Evolutionary conservation across 1,140 invertebrate genomes (phyloP).

Genomic region (Ceratosolen fusciceps): DNA sequence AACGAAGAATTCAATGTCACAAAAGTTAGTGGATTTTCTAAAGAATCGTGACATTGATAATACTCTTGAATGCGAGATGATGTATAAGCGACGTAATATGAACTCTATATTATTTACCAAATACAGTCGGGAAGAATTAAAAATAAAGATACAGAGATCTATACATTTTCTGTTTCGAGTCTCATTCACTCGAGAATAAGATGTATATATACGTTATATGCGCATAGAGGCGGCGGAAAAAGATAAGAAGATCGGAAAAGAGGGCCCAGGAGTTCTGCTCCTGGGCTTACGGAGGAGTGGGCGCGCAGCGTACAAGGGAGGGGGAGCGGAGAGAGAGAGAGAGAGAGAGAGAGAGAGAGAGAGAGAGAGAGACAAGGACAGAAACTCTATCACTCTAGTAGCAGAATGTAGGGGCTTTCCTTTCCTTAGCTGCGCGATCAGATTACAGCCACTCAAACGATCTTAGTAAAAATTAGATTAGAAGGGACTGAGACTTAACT

Average conservation of each 20-base stretch:
- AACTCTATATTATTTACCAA: slow-evolving; percentile 35
- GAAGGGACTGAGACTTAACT: slow-evolving; percentile 20
- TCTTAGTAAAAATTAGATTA: slow-evolving; percentile 46
- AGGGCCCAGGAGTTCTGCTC: neutral
- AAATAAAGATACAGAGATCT: slow-evolving; percentile 14
- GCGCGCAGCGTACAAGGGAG: too few relatives aligned
- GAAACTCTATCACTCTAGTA: neutral
- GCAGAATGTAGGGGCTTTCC: neutral
- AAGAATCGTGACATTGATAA: slow-evolving; percentile 2
- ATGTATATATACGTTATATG: too few relatives aligned
- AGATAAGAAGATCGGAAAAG: neutral
- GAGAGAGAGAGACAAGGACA: neutral
- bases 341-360: too few relatives aligned
- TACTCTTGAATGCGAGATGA: neutral
- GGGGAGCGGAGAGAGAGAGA: too few relatives aligned
- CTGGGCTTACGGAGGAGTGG: neutral
- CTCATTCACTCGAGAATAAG: neutral
- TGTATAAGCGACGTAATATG: slow-evolving; percentile 4
- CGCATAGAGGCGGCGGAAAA: neutral
- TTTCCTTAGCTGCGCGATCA: slow-evolving; percentile 19
- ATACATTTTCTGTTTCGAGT: slow-evolving; percentile 3
- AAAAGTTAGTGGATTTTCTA: neutral
- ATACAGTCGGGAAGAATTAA: slow-evolving; percentile 11
- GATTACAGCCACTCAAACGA: slow-evolving; percentile 43
- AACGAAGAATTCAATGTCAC: too few relatives aligned